These are phyloP conservation scores for Parazoanthus atlanticus DNA, from an alignment of 92 coral and sea anemone genomes.

Conservation along the genomic window DNA sequence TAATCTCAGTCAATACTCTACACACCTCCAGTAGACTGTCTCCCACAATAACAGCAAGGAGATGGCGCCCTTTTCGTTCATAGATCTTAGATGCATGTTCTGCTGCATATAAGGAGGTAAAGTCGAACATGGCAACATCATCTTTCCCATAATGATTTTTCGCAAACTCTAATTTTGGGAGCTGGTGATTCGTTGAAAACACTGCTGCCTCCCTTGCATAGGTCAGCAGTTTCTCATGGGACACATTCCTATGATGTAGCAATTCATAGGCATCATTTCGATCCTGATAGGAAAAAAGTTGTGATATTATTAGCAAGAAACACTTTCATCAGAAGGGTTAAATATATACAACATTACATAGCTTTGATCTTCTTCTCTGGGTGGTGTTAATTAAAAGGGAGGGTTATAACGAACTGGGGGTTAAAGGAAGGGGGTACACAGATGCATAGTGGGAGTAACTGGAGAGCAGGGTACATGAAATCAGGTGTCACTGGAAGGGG, in stretches of 20 bases:
- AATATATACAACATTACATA: too few species aligned
- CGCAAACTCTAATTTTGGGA: conserved; percentile 91
- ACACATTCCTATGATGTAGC: conserved; percentile 82
- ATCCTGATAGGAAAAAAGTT: conserved; percentile 51
- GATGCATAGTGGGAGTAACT: too few species aligned
- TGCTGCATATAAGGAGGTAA: conserved; percentile 94
- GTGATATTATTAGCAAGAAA: neutral
- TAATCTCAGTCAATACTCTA: neutral
- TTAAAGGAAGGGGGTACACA: too few species aligned
- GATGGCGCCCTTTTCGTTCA: conserved; percentile 83
- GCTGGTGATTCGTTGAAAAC: conserved; percentile 84
- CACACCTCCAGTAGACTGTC: conserved; percentile 95
- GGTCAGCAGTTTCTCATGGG: conserved; percentile 77
- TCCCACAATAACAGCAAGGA: conserved; percentile 85
- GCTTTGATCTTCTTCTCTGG: neutral
- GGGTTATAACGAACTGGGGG: too few species aligned
- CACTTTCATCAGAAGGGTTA: neutral
- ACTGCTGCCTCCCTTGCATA: conserved; percentile 95
- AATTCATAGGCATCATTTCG: conserved; percentile 92
- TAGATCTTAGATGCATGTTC: conserved; percentile 90
- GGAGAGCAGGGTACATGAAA: too few species aligned
- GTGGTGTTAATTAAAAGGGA: neutral
- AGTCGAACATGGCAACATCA: conserved; percentile 99
- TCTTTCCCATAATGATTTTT: conserved; percentile 79
- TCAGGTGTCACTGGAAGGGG: too few species aligned